These are phyloP conservation scores for Periophthalmus modestus DNA, from an alignment of 2,113 vertebrate species.

Conservation along the genomic window DNA sequence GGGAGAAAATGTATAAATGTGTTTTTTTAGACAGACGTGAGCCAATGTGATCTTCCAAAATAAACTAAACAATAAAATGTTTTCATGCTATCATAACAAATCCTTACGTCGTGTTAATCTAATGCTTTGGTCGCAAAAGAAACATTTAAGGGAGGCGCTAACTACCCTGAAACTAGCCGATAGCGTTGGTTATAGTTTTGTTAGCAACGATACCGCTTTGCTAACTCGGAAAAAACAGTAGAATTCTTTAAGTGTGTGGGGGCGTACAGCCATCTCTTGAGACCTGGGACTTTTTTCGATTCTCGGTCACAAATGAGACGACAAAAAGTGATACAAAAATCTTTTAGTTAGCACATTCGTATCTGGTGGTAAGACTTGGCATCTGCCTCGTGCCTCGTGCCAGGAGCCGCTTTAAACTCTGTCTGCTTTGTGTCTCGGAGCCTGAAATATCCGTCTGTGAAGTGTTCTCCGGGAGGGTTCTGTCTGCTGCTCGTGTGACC, in stretches of 20 bases:
- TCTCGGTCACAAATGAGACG: not conserved
- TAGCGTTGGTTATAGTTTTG: not conserved
- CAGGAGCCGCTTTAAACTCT: not conserved
- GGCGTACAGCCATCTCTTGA: not conserved
- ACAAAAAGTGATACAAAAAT: not conserved
- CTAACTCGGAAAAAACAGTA: no score
- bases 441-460: conserved; percentile 3
- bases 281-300: not conserved
- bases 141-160: no score
- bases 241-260: not conserved
- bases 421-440: conserved; percentile 1
- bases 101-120: not conserved
- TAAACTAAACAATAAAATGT: not conserved
- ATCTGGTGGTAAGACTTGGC: not conserved
- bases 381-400: not conserved
- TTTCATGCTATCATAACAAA: no score
- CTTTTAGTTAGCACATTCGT: not conserved
- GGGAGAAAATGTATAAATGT: no score
- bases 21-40: no score
- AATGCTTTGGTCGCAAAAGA: not conserved
- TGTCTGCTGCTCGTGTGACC: conserved; percentile 12
- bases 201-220: not conserved
- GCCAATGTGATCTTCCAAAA: not conserved
- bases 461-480: not conserved
- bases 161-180: no score